phyloP scores from a whole-genome alignment of 2,797 vertebrate genomes.

The Poecilia velifera region DNA sequence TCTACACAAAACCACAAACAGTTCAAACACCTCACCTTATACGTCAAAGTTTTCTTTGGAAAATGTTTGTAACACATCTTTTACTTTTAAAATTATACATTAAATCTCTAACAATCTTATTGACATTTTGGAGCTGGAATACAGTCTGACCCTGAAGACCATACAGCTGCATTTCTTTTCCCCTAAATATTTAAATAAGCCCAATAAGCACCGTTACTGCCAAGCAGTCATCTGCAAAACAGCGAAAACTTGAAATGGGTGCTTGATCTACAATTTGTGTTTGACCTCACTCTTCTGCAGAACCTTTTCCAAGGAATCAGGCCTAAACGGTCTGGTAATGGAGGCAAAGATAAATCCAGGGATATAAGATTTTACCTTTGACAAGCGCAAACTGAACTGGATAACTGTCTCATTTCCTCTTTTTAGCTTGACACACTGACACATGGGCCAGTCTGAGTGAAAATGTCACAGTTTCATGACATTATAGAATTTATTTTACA shows the following conservation, averaged over 20 bases:
- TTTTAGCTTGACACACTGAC: constrained; percentile 1
- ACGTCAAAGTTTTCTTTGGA: neutral
- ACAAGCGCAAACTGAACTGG: constrained; percentile 38
- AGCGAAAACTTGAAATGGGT: neutral
- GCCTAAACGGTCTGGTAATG: constrained; percentile 47
- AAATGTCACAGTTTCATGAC: neutral
- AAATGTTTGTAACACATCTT: neutral
- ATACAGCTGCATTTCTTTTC: neutral
- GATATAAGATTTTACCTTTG: constrained; percentile 50
- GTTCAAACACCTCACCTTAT: neutral
- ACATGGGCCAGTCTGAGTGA: neutral
- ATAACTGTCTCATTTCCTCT: constrained; percentile 26
- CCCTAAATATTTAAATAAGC: neutral
- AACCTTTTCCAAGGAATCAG: constrained; percentile 22
- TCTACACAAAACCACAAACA: neutral
- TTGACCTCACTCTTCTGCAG: constrained; percentile 2
- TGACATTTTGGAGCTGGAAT: neutral
- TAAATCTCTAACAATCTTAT: neutral
- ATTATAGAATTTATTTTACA: neutral
- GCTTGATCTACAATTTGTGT: neutral
- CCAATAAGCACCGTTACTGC: neutral
- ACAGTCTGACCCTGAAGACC: neutral
- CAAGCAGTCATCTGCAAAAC: neutral
- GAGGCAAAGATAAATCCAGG: constrained; percentile 54
- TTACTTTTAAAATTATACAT: neutral